A percentile compares a stretch with the other conserved stretches of the same genome.
Evolutionary conservation across 92 coral and sea anemone genomes (phyloP).

Genomic region (Porites lobata): DNA sequence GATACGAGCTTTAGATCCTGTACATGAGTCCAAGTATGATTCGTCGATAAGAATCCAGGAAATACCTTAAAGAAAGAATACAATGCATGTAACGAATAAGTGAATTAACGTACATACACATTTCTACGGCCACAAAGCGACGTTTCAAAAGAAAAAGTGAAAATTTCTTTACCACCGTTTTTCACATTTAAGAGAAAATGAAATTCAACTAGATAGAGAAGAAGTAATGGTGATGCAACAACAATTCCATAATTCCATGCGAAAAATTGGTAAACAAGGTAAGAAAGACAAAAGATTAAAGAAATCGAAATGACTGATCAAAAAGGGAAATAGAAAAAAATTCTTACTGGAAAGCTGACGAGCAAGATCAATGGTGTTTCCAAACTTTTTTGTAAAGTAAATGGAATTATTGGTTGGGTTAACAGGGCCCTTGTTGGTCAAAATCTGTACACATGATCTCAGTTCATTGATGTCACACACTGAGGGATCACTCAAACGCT

Average conservation of each 20-base stretch:
- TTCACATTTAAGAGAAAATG: no score
- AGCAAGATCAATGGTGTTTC: slow-evolving; percentile 76
- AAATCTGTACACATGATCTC: slow-evolving; percentile 76
- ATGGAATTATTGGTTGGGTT: slow-evolving; percentile 80
- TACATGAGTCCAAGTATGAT: slow-evolving; percentile 60
- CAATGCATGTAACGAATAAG: background rate
- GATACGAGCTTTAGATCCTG: slow-evolving; percentile 28
- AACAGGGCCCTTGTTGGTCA: slow-evolving; percentile 81
- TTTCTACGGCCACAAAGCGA: no score
- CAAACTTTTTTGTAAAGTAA: slow-evolving; percentile 85
- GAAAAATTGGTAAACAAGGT: no score
- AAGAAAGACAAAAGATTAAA: no score
- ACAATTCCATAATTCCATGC: no score
- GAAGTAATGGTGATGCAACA: no score
- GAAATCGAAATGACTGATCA: no score
- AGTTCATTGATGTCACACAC: slow-evolving; percentile 88
- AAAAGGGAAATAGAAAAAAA: background rate
- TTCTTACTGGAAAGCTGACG: slow-evolving; percentile 78
- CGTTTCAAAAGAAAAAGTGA: no score
- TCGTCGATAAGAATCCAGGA: slow-evolving; percentile 87
- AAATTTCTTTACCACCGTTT: no score
- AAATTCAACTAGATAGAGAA: no score
- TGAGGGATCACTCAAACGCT: slow-evolving; percentile 67
- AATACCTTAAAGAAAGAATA: slow-evolving; percentile 50
- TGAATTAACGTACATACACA: no score